Conservation (phyloP, 1,140 invertebrate genomes). For the Pseudobourletiella spinata region DNA sequence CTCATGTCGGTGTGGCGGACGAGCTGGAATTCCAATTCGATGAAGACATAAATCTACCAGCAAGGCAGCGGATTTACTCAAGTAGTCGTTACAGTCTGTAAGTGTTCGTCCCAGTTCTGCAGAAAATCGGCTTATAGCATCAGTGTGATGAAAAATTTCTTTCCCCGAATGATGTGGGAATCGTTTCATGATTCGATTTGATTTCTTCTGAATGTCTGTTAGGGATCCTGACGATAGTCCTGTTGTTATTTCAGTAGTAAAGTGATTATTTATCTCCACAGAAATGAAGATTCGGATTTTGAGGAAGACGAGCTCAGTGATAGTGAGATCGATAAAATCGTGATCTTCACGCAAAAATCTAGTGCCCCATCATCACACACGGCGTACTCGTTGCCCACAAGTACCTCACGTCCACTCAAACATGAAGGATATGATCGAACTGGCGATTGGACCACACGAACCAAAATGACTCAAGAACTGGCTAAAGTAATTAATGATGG, state of each 20-base stretch:
- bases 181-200: too few species aligned
- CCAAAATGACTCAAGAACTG: slow-evolving; percentile 87
- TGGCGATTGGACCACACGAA: slow-evolving; percentile 69
- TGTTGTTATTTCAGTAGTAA: too few species aligned
- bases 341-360: slow-evolving; percentile 86
- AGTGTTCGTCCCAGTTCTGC: slow-evolving; percentile 2
- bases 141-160: slow-evolving; percentile 19
- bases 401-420: slow-evolving; percentile 49
- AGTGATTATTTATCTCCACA: slow-evolving; percentile 38
- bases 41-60: slow-evolving; percentile 72
- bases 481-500: slow-evolving; percentile 92
- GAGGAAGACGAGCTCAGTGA: slow-evolving; percentile 67
- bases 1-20: slow-evolving; percentile 41
- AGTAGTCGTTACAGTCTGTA: slow-evolving; percentile 24
- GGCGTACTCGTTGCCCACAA: slow-evolving; percentile 38
- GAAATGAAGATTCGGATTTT: slow-evolving; percentile 63
- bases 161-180: slow-evolving; percentile 36
- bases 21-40: slow-evolving; percentile 96
- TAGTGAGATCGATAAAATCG: slow-evolving; percentile 83
- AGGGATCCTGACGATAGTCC: too few species aligned
- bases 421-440: slow-evolving; percentile 84
- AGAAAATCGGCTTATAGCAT: slow-evolving; percentile 4
- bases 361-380: slow-evolving; percentile 34
- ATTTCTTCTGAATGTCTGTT: too few species aligned
- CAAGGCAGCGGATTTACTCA: slow-evolving; percentile 47